Conservation (phyloP, 2,888 invertebrate species). For the Amblyteles armatorius region DNA sequence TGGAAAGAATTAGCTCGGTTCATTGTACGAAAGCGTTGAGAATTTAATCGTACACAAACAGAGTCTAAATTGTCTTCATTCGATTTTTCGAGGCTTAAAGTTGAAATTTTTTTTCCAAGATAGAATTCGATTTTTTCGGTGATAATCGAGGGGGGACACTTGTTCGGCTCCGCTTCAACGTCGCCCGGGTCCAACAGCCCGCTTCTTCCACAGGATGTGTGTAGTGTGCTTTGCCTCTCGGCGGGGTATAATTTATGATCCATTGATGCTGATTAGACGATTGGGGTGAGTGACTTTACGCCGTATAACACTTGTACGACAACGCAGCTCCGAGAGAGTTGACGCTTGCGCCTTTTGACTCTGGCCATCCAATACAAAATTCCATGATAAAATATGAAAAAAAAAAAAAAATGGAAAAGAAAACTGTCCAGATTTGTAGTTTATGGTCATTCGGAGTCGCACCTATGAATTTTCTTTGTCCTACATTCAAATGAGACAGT, state of each 20-base stretch:
- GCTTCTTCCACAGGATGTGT: conserved; percentile 30
- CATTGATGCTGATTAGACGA: conserved; percentile 61
- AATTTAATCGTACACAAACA: conserved; percentile 7
- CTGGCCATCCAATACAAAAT: neutral
- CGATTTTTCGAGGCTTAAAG: neutral
- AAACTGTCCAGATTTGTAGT: neutral
- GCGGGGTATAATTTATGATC: conserved; percentile 54
- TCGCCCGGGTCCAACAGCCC: conserved; percentile 16
- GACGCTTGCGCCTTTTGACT: neutral
- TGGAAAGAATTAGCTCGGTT: neutral
- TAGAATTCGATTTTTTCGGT: conserved; percentile 4
- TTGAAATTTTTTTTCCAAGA: conserved; percentile 9
- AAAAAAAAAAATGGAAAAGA: neutral
- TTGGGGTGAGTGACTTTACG: conserved; percentile 53
- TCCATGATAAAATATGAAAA: neutral
- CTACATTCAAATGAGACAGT: neutral
- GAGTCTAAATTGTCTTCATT: neutral
- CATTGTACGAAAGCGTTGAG: conserved; percentile 38
- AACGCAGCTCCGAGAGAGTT: neutral
- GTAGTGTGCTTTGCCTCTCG: conserved; percentile 29
- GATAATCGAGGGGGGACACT: conserved; percentile 52
- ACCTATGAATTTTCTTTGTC: neutral
- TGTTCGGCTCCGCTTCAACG: conserved; percentile 38
- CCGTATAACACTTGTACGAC: neutral
- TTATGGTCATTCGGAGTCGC: neutral